phyloP scores from a whole-genome alignment of 2,888 invertebrate genomes.

The Spodoptera littoralis region DNA sequence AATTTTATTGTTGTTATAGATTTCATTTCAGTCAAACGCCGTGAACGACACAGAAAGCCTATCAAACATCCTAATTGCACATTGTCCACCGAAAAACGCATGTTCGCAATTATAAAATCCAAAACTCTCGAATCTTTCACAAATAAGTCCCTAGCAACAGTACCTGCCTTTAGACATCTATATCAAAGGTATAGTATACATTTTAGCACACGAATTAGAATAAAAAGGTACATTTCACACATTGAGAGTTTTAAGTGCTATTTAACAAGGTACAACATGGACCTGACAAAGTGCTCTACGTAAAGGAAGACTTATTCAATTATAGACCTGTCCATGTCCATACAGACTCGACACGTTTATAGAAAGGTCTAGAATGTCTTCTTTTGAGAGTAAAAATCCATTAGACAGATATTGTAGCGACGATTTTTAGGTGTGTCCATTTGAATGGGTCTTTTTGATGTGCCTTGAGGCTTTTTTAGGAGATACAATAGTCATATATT shows the following conservation, averaged over 20 bases:
- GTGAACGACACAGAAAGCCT: too few species aligned
- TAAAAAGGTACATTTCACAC: conserved; percentile 1
- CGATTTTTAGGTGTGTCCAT: background rate
- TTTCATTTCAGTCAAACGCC: too few species aligned
- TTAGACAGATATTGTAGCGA: conserved; percentile 14
- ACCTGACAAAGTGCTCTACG: conserved; percentile 36
- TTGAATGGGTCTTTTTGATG: conserved; percentile 8
- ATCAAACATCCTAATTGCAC: too few species aligned
- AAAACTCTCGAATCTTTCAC: too few species aligned
- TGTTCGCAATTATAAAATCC: too few species aligned
- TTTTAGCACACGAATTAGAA: conserved; percentile 3
- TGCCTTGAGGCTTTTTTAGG: background rate
- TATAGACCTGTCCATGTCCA: conserved; percentile 28
- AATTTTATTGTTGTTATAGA: too few species aligned
- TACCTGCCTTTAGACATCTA: too few species aligned
- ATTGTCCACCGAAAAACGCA: too few species aligned
- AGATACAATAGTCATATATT: too few species aligned
- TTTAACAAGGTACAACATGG: conserved; percentile 20
- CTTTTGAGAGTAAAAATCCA: conserved; percentile 22
- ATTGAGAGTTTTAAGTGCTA: conserved; percentile 36
- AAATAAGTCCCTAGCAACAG: too few species aligned
- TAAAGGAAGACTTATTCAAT: conserved; percentile 48
- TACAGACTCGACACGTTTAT: conserved; percentile 17
- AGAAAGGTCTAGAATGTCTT: conserved; percentile 25
- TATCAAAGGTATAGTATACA: background rate